Percentiles rank a stretch among this genome's conserved stretches.
Evolutionary conservation across 2,797 vertebrate species (phyloP).

Genomic region (Thaleichthys pacificus): DNA sequence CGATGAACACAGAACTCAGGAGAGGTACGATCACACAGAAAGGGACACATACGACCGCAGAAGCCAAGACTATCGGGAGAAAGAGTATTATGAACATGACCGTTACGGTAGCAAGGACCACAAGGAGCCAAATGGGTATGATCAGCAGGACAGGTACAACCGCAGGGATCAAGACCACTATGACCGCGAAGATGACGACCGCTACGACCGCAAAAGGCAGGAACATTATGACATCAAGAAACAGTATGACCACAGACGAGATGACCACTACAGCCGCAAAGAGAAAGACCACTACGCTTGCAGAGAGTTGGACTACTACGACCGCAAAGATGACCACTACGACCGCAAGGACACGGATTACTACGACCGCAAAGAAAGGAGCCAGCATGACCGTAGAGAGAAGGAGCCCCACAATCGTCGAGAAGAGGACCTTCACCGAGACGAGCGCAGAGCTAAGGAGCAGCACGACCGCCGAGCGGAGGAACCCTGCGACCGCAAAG

Average conservation of each 20-base stretch:
- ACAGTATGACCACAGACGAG: constrained; percentile 26
- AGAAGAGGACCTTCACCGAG: constrained; percentile 27
- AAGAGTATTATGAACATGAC: constrained; percentile 29
- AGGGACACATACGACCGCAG: constrained; percentile 37
- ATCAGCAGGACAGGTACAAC: background rate
- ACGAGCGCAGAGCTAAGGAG: constrained; percentile 53
- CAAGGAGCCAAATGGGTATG: background rate
- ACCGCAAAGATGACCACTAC: constrained; percentile 37
- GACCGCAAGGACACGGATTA: constrained; percentile 23
- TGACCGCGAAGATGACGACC: constrained; percentile 17
- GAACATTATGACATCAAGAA: background rate
- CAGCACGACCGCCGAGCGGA: constrained; percentile 50
- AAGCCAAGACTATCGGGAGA: constrained; percentile 24
- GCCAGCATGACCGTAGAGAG: constrained; percentile 49
- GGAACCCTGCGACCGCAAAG: constrained; percentile 51
- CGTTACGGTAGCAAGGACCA: background rate
- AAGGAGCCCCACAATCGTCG: constrained; percentile 36
- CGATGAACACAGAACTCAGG: constrained; percentile 48
- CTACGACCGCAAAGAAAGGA: constrained; percentile 34
- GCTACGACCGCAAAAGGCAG: constrained; percentile 30
- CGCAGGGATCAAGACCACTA: constrained; percentile 4
- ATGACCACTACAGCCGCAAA: constrained; percentile 18
- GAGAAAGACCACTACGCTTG: constrained; percentile 36
- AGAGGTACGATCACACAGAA: constrained; percentile 43
- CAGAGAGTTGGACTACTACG: constrained; percentile 29